These are phyloP conservation scores for Chinchilla lanigera DNA, from an alignment of 2,113 vertebrate species.

Conservation along the genomic window DNA sequence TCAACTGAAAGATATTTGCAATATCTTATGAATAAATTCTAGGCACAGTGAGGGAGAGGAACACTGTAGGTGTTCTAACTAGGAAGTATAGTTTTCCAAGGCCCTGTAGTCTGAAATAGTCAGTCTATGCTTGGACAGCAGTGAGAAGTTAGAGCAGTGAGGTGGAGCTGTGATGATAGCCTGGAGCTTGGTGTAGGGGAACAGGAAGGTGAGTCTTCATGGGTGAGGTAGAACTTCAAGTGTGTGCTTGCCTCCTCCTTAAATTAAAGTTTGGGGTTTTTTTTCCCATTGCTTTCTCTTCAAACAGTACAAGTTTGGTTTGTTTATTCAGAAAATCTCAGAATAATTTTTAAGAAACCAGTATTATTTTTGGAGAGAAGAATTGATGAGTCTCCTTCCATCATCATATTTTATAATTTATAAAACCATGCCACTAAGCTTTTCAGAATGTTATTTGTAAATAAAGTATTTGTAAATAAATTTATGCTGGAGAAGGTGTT, in stretches of 20 bases:
- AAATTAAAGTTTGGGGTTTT: background rate
- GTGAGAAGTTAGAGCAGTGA: background rate
- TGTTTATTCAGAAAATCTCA: slow-evolving; percentile 1
- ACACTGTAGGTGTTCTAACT: background rate
- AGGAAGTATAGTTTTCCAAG: background rate
- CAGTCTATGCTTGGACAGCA: background rate
- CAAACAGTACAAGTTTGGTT: background rate
- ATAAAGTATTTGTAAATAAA: background rate
- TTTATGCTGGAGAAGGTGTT: background rate
- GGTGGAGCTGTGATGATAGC: background rate
- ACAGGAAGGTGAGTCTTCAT: background rate
- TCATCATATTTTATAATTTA: background rate
- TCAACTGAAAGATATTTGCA: background rate
- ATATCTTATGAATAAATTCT: background rate
- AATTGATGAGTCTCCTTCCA: background rate
- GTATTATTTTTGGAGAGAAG: background rate
- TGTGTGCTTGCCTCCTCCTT: background rate
- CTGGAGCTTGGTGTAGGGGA: background rate
- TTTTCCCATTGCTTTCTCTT: background rate
- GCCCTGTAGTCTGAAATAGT: background rate
- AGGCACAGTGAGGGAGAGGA: background rate
- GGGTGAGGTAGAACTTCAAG: background rate
- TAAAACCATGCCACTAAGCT: background rate
- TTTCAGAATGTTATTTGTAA: slow-evolving; percentile 15
- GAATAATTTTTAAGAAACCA: background rate